phyloP scores from a whole-genome alignment of 2,797 vertebrate genomes.

The Martes flavigula region DNA sequence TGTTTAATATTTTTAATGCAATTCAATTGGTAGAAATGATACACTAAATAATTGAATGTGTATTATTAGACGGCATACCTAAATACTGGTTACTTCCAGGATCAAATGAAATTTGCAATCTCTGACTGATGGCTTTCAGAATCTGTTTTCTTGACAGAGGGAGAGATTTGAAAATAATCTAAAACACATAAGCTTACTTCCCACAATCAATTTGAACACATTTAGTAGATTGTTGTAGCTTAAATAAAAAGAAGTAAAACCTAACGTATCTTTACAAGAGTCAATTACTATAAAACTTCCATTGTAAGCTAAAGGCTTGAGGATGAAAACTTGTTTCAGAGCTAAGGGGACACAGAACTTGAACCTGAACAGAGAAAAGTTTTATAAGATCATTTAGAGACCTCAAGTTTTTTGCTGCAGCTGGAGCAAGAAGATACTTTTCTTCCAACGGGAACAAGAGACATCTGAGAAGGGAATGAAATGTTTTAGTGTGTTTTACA shows the following conservation, averaged over 20 bases:
- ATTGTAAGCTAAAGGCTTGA: neutral
- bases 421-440: conserved; percentile 58
- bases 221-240: conserved; percentile 28
- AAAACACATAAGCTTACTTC: conserved; percentile 27
- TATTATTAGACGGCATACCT: neutral
- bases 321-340: conserved; percentile 33
- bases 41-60: neutral
- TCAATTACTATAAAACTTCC: neutral
- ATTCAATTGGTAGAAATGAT: neutral
- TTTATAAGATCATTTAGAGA: conserved; percentile 53
- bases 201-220: neutral
- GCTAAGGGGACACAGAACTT: conserved; percentile 35
- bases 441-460: conserved; percentile 59
- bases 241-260: neutral
- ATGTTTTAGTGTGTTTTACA: conserved; percentile 60
- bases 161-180: conserved; percentile 57
- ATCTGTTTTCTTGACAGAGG: conserved; percentile 42
- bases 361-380: conserved; percentile 12
- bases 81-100: neutral
- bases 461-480: conserved; percentile 69
- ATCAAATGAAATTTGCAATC: conserved; percentile 24
- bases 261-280: neutral
- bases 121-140: conserved; percentile 35
- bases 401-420: neutral
- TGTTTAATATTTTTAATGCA: neutral